Percentiles rank a stretch among this genome's conserved stretches.
These are phyloP conservation scores for Phoebastria nigripes DNA, from an alignment of 2,797 vertebrate genomes.

Conservation along the genomic window DNA sequence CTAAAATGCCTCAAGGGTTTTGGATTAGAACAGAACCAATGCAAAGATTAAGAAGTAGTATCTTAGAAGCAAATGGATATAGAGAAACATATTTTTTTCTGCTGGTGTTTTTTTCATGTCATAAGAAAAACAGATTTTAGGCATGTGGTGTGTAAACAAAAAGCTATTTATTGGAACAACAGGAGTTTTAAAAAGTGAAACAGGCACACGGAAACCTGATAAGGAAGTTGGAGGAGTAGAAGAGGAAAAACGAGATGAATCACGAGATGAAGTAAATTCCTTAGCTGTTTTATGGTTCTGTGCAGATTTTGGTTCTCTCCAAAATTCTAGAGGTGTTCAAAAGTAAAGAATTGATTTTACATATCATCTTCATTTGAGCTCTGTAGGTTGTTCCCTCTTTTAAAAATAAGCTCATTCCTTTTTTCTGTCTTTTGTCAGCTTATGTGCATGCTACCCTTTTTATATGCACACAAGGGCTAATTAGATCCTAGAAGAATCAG, in stretches of 20 bases:
- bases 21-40: neutral
- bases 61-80: neutral
- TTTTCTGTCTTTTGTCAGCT: neutral
- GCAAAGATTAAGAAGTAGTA: neutral
- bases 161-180: neutral
- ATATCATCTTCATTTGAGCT: neutral
- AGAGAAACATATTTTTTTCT: neutral
- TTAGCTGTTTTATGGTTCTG: neutral
- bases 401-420: neutral
- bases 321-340: neutral
- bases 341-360: neutral
- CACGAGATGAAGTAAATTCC: neutral
- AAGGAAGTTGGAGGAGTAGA: neutral
- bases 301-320: neutral
- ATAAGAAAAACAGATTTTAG: neutral
- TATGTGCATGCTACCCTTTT: neutral
- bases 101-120: neutral
- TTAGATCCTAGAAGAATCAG: neutral
- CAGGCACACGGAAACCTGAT: neutral
- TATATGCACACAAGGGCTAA: neutral
- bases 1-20: constrained; percentile 54
- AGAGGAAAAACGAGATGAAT: neutral
- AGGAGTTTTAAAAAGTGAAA: neutral
- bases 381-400: neutral
- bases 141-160: neutral